Evolutionary conservation across 2,113 vertebrate species (phyloP).

Genomic region (Myiozetetes cayanensis): DNA sequence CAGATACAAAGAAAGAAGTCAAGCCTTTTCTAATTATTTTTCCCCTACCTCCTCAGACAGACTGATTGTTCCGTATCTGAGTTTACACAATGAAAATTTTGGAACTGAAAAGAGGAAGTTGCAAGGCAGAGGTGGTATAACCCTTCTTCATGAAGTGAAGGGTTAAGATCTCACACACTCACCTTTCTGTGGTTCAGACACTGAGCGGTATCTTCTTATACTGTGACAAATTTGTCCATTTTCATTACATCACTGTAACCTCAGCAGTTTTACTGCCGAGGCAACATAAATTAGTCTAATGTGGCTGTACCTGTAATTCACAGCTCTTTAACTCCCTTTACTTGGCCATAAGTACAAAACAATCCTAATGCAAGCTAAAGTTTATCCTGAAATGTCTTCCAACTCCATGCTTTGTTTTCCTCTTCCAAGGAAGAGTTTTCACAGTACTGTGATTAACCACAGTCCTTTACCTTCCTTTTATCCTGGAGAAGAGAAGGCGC

Average conservation of each 20-base stretch:
- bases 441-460: not conserved
- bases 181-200: not conserved
- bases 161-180: not conserved
- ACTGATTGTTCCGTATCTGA: not conserved
- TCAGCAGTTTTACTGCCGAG: not conserved
- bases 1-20: not conserved
- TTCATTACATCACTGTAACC: not conserved
- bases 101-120: not conserved
- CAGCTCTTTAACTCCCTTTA: not conserved
- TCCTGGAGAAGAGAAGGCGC: not conserved
- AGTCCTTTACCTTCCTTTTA: not conserved
- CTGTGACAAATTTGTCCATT: not conserved
- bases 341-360: not conserved
- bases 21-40: not conserved
- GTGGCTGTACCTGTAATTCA: not conserved
- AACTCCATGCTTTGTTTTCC: not conserved
- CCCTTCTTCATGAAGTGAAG: not conserved
- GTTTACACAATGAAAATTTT: not conserved
- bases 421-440: not conserved
- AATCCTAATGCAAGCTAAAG: not conserved
- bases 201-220: not conserved
- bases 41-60: not conserved
- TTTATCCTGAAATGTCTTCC: not conserved
- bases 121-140: not conserved
- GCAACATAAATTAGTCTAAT: not conserved